Conservation (phyloP, 2,113 vertebrate genomes). For the Cryptotis parvus region DNA sequence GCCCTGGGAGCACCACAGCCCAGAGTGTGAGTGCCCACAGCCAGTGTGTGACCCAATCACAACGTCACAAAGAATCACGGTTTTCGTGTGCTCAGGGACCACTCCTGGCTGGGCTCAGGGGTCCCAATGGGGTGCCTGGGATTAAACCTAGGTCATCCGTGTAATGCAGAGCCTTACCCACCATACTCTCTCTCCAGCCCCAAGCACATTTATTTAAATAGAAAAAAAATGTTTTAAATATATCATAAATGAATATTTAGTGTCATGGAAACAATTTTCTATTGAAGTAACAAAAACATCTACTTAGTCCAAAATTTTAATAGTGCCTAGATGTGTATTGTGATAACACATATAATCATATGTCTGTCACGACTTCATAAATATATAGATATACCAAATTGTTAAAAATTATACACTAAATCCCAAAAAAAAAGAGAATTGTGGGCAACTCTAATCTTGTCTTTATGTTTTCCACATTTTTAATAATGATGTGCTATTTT, state of each 20-base stretch:
- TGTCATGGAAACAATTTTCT: neutral
- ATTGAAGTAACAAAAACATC: conserved; percentile 45
- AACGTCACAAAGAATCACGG: too few species aligned
- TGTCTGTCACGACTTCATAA: neutral
- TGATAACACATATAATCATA: conserved; percentile 21
- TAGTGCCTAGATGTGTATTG: neutral
- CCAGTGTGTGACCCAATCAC: too few species aligned
- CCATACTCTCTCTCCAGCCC: too few species aligned
- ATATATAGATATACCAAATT: neutral
- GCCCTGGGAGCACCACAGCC: too few species aligned
- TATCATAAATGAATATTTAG: neutral
- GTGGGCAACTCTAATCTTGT: neutral
- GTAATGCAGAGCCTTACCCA: too few species aligned
- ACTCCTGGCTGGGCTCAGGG: too few species aligned
- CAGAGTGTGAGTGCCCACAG: too few species aligned
- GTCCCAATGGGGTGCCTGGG: too few species aligned
- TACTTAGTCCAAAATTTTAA: neutral
- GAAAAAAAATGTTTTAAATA: neutral
- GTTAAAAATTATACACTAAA: conserved; percentile 22
- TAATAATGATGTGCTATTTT: conserved; percentile 38
- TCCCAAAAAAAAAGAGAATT: conserved; percentile 13
- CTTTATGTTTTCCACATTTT: conserved; percentile 30
- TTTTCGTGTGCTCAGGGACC: too few species aligned
- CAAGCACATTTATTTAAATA: neutral
- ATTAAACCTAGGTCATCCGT: too few species aligned